Evolutionary conservation across 2,113 vertebrate genomes (phyloP), one percentile per base, ranked within the genome.

Genomic region (Brienomyrus brachyistius): DNA sequence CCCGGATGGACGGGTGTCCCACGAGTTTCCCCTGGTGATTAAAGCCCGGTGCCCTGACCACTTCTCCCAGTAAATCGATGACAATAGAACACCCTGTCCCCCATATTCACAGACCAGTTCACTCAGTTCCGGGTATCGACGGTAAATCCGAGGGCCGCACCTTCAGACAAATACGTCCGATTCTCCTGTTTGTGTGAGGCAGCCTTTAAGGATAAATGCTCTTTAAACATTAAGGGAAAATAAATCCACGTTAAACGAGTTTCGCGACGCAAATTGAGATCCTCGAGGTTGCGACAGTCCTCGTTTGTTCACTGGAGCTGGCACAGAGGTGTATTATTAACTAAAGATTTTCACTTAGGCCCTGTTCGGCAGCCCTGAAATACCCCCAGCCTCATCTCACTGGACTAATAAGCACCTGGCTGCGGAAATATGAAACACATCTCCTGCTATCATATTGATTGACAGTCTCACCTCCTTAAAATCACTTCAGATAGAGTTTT

Each of bases 21-120:
- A 99, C 0, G 98, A 98, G 92, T 99, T 99, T 92, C 97, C 98
- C 0, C 93, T 98, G 97, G 98, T 98, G 92, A 93, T 92, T 90
- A 35, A 13, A 43, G n/a, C 27, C 80, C 0, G 5, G 7, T 47
- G 52, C 35, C 43, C 56, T 5, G 19, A 59, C n/a, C 35, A 47
- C 35, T 48, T 17, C 43, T 86, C 50, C 50, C 6, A 86, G 40
- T 80, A 80, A 43, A 80, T 43, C 27, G n/a, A 70, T 70, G 62
- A 31, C 62, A 19, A 40, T 31, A 9, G 13, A 15, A 17, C n/a
- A n/a, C 48, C 23, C 27, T 5, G 1, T 56, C 84, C 50, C 50
- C 50, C 6, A 51, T n/a, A 52, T 51, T 54, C 50, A 27, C 43
- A 50, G 23, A 54, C 45, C 13, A 80, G n/a, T 13, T n/a, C 19